Conservation (phyloP, 2,888 invertebrate genomes). For the Dryobotodes eremita region DNA sequence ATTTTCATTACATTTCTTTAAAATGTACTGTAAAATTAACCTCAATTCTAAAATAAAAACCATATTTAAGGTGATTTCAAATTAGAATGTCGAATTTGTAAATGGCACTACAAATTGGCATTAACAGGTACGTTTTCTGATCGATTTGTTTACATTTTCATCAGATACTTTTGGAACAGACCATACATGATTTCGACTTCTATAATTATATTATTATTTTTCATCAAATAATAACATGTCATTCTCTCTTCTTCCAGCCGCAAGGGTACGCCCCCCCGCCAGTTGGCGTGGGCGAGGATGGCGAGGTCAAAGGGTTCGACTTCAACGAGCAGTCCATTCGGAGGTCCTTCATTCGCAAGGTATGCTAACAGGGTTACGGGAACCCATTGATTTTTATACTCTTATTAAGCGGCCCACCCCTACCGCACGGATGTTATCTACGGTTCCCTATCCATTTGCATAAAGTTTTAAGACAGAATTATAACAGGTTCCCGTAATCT, state of each 20-base stretch:
- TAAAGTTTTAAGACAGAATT: too few species aligned
- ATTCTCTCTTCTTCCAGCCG: constrained; percentile 69
- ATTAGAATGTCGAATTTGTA: background rate
- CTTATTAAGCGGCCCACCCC: background rate
- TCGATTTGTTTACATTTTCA: background rate
- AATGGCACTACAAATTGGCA: background rate
- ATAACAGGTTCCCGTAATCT: too few species aligned
- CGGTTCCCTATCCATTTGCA: too few species aligned
- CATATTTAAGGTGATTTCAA: background rate
- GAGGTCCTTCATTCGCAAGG: constrained; percentile 94
- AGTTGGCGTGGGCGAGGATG: constrained; percentile 90
- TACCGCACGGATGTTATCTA: too few species aligned
- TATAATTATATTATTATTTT: background rate
- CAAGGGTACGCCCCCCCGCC: constrained; percentile 79
- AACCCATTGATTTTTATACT: background rate
- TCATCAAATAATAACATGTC: background rate
- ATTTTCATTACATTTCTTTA: too few species aligned
- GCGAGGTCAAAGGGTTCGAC: constrained; percentile 92
- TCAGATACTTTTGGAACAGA: background rate
- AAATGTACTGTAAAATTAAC: too few species aligned
- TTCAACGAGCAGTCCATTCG: constrained; percentile 94
- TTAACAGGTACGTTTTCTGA: background rate
- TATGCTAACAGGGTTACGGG: constrained; percentile 53
- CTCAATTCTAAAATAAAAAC: background rate
- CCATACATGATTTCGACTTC: background rate